A percentile compares a stretch with the other conserved stretches of the same genome.
phyloP scores from a whole-genome alignment of 2,113 vertebrate species.

The Rhinolophus ferrumequinum region DNA sequence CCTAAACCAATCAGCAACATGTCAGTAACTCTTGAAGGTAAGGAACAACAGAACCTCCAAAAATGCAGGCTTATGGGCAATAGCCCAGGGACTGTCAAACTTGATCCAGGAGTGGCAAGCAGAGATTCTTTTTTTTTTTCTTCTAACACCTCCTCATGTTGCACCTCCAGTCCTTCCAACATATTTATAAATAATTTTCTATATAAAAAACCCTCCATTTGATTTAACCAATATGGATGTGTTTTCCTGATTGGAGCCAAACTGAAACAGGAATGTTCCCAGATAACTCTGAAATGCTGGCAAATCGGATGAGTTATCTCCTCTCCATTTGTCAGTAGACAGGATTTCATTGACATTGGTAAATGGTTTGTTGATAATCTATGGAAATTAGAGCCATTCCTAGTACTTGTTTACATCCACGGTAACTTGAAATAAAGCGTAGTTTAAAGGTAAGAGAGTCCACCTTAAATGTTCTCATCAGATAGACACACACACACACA shows the following conservation, averaged over 20 bases:
- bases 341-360: background rate
- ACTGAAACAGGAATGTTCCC: background rate
- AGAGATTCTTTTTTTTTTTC: background rate
- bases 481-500: no score
- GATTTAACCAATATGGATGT: background rate
- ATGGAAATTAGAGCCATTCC: background rate
- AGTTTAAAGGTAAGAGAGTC: background rate
- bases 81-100: background rate
- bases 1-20: background rate
- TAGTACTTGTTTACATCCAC: background rate
- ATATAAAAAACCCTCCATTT: background rate
- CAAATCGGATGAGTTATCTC: background rate
- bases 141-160: background rate
- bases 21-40: background rate
- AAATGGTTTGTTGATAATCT: background rate
- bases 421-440: background rate
- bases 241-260: background rate
- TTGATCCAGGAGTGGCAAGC: background rate
- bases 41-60: background rate
- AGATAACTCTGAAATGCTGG: background rate
- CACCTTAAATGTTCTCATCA: background rate
- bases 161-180: background rate
- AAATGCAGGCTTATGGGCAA: background rate
- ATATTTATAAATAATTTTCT: background rate
- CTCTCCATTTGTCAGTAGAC: background rate